A percentile compares a stretch with the other conserved stretches of the same genome.
These are phyloP conservation scores for Aromia moschata DNA, from an alignment of 2,888 invertebrate genomes.

Conservation along the genomic window DNA sequence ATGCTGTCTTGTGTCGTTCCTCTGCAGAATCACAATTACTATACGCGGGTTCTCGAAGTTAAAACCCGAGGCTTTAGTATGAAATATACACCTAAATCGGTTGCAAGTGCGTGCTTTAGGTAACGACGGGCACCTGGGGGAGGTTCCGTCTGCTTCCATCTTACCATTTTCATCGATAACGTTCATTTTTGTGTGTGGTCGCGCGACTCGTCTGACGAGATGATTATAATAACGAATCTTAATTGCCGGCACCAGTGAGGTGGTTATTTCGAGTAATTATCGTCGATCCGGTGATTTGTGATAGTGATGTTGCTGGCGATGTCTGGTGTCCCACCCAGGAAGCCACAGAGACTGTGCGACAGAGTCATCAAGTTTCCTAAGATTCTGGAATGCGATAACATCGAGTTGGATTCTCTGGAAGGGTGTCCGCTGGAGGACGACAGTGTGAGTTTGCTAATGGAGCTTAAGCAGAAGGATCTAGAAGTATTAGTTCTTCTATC, in stretches of 20 bases:
- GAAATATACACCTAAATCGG: constrained; percentile 30
- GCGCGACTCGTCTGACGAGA: not conserved
- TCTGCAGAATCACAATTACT: constrained; percentile 59
- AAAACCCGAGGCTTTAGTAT: constrained; percentile 33
- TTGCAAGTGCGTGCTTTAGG: constrained; percentile 23
- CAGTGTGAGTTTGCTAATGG: not conserved
- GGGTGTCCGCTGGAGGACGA: constrained; percentile 12
- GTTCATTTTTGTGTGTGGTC: not conserved
- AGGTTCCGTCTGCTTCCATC: not conserved
- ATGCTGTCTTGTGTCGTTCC: constrained; percentile 59
- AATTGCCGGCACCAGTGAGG: not conserved
- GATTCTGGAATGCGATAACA: constrained; percentile 53
- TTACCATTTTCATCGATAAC: constrained; percentile 1
- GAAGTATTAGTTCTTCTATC: too few relatives aligned
- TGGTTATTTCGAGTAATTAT: constrained; percentile 8
- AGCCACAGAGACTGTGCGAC: constrained; percentile 52
- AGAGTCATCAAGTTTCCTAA: constrained; percentile 49
- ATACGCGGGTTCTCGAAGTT: constrained; percentile 31
- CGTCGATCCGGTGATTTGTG: constrained; percentile 18
- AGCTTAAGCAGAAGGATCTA: too few relatives aligned
- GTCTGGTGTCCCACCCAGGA: constrained; percentile 49
- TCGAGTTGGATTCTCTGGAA: constrained; percentile 62
- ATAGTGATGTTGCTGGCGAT: constrained; percentile 53
- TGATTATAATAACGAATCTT: not conserved
- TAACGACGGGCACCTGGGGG: not conserved